Evolutionary conservation across 2,888 invertebrate species (phyloP).

Genomic region (Philereme transversata): DNA sequence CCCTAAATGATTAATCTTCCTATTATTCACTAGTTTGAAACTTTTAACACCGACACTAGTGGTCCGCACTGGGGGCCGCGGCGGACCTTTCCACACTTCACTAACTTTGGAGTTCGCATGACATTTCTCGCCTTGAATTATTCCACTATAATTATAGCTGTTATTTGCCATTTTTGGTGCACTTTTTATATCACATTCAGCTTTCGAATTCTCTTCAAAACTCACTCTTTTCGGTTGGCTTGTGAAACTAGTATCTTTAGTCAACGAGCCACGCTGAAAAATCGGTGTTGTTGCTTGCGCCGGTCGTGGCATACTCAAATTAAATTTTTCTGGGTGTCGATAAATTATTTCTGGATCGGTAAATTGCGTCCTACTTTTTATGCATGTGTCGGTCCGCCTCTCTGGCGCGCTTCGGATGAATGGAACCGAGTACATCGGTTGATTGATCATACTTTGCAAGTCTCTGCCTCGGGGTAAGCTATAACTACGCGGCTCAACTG

Average conservation of each 20-base stretch:
- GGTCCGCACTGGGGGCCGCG: slow-evolving; percentile 67
- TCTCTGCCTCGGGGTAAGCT: slow-evolving; percentile 66
- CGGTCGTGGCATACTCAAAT: slow-evolving; percentile 39
- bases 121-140: slow-evolving; percentile 35
- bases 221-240: slow-evolving; percentile 62
- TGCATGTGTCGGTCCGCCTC: slow-evolving; percentile 67
- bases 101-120: slow-evolving; percentile 39
- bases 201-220: slow-evolving; percentile 57
- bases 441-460: slow-evolving; percentile 50
- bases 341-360: slow-evolving; percentile 58
- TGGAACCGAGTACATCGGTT: slow-evolving; percentile 52
- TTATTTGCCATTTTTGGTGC: slow-evolving; percentile 40
- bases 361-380: slow-evolving; percentile 47
- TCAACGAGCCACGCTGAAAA: slow-evolving; percentile 53
- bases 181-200: slow-evolving; percentile 36
- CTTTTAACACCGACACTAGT: slow-evolving; percentile 62
- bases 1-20: slow-evolving; percentile 42
- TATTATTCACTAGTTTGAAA: slow-evolving; percentile 46
- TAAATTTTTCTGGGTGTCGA: slow-evolving; percentile 61
- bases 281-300: slow-evolving; percentile 44
- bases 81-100: slow-evolving; percentile 52
- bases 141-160: slow-evolving; percentile 34
- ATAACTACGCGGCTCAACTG: slow-evolving; percentile 55
- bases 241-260: slow-evolving; percentile 39
- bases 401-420: slow-evolving; percentile 66